A percentile compares a stretch with the other conserved stretches of the same genome.
Evolutionary conservation across 1,140 invertebrate genomes (phyloP).

Genomic region (Magallana angulata): DNA sequence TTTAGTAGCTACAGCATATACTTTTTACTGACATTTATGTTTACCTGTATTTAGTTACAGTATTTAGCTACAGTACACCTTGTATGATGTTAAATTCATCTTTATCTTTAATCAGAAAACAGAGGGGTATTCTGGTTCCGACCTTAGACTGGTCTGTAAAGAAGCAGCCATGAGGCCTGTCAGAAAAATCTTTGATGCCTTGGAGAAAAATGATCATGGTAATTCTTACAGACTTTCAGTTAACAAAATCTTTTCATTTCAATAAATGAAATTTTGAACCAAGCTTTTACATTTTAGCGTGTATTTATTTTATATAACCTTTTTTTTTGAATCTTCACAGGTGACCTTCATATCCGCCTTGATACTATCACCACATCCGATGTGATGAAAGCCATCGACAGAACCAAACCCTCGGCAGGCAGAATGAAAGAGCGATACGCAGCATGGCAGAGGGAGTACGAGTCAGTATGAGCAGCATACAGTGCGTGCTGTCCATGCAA

Average conservation of each 20-base stretch:
- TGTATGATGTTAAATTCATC: no score
- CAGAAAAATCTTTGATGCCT: conserved; percentile 80
- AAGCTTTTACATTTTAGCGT: no score
- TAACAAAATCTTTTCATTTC: no score
- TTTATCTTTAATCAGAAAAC: conserved; percentile 81
- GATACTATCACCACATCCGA: conserved; percentile 80
- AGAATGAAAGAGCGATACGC: conserved; percentile 79
- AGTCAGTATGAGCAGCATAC: conserved; percentile 78
- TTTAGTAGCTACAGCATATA: no score
- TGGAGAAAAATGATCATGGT: conserved; percentile 77
- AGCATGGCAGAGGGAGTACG: conserved; percentile 81
- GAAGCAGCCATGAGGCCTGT: conserved; percentile 86
- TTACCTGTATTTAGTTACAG: no score
- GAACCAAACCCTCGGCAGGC: conserved; percentile 81
- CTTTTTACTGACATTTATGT: no score
- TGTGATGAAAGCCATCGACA: conserved; percentile 79
- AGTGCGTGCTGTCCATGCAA: neutral
- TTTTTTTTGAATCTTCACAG: conserved; percentile 62
- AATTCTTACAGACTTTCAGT: neutral
- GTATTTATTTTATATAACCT: no score
- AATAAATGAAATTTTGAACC: no score
- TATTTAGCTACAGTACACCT: no score
- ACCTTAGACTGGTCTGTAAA: conserved; percentile 93
- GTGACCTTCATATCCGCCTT: conserved; percentile 78
- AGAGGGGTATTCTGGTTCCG: conserved; percentile 91